Percentiles rank a stretch among this genome's conserved stretches.
These are phyloP conservation scores for Leuctra nigra DNA, from an alignment of 2,888 invertebrate genomes.

Conservation along the genomic window DNA sequence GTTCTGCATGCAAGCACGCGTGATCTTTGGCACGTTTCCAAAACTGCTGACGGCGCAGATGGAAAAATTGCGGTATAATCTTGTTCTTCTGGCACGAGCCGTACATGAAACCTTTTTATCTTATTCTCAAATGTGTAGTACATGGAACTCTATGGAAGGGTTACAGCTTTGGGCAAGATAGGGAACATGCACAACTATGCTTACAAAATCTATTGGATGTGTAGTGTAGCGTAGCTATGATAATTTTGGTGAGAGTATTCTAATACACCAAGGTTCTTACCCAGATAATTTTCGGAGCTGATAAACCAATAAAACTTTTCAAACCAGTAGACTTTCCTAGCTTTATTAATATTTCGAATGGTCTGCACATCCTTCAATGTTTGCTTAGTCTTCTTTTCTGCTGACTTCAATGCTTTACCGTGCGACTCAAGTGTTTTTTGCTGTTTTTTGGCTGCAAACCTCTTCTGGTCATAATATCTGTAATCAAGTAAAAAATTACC, in stretches of 20 bases:
- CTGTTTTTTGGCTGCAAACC: slow-evolving; percentile 86
- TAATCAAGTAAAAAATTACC: slow-evolving; percentile 25
- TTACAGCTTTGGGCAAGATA: no score
- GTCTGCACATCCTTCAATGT: slow-evolving; percentile 88
- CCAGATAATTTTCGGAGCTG: slow-evolving; percentile 87
- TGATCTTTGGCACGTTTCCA: no score
- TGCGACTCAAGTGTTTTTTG: slow-evolving; percentile 94
- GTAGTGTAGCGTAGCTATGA: slow-evolving; percentile 4
- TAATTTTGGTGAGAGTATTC: no score
- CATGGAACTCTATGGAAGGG: no score
- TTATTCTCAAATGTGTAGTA: no score
- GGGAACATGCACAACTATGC: no score
- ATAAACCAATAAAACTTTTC: slow-evolving; percentile 99
- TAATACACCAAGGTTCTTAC: slow-evolving; percentile 32
- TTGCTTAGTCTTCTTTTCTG: slow-evolving; percentile 90
- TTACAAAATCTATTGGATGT: background rate
- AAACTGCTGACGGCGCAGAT: no score
- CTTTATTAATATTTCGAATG: slow-evolving; percentile 88
- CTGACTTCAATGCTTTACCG: slow-evolving; percentile 89
- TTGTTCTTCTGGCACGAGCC: no score
- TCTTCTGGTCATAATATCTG: slow-evolving; percentile 87
- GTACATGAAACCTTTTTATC: no score
- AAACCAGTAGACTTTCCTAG: slow-evolving; percentile 95
- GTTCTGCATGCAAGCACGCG: no score
- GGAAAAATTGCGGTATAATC: no score